Evolutionary conservation across 1,140 invertebrate genomes (phyloP).

Genomic region (Dysdera silvatica): DNA sequence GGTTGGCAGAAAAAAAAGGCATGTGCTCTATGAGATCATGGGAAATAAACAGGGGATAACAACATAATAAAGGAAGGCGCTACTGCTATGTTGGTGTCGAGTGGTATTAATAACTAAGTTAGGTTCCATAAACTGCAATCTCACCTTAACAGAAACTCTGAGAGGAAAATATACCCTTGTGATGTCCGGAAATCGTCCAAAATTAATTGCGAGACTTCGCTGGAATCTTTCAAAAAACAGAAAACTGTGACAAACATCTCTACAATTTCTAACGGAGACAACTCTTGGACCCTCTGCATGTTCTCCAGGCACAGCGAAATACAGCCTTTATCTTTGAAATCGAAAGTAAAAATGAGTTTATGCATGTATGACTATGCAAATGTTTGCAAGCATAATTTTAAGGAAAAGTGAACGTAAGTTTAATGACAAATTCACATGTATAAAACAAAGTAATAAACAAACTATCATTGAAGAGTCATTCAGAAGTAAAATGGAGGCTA

Average conservation of each 20-base stretch:
- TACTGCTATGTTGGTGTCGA: no score
- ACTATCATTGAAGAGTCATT: no score
- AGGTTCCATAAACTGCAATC: constrained; percentile 26
- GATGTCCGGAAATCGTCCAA: constrained; percentile 91
- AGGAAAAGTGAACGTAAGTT: no score
- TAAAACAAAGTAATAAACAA: neutral
- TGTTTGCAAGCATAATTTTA: no score
- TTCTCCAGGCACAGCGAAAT: constrained; percentile 91
- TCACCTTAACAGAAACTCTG: constrained; percentile 89
- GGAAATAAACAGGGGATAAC: no score
- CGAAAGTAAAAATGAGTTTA: constrained; percentile 9
- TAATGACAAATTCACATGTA: neutral
- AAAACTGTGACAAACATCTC: constrained; percentile 98
- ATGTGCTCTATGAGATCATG: no score
- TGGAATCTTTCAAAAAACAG: constrained; percentile 97
- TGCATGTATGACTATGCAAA: neutral
- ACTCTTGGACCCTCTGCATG: constrained; percentile 80
- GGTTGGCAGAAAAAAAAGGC: no score
- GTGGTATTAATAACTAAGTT: neutral
- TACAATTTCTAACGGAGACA: constrained; percentile 88
- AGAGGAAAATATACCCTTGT: constrained; percentile 89
- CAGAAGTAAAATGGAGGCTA: no score
- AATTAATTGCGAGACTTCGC: constrained; percentile 82
- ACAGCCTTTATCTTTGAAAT: constrained; percentile 80
- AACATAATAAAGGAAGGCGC: no score